Conservation (phyloP, 2,888 invertebrate species). For the Agrochola macilenta region DNA sequence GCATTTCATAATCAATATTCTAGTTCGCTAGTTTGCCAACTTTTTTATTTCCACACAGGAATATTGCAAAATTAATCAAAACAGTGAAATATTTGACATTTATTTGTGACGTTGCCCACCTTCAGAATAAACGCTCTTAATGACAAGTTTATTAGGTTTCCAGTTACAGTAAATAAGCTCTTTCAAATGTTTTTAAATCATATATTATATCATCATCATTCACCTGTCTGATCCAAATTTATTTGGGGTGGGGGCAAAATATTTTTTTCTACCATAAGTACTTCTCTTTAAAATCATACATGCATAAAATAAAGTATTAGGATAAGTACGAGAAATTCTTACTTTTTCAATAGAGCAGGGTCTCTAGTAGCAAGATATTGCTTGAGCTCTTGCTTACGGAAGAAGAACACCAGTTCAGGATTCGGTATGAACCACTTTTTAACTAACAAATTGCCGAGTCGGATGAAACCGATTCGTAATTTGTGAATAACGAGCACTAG, state of each 20-base stretch:
- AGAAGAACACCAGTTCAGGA: constrained; percentile 92
- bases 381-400: constrained; percentile 92
- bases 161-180: not conserved
- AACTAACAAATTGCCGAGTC: constrained; percentile 91
- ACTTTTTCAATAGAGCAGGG: constrained; percentile 91
- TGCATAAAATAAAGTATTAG: not conserved
- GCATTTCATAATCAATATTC: too few species aligned
- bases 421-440: constrained; percentile 92
- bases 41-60: too few species aligned
- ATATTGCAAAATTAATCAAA: too few species aligned
- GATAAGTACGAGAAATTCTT: constrained; percentile 68
- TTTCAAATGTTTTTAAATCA: not conserved
- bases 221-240: too few species aligned
- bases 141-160: not conserved
- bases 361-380: constrained; percentile 88
- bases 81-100: too few species aligned
- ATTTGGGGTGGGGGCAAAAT: not conserved
- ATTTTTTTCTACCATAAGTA: not conserved
- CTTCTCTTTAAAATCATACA: not conserved
- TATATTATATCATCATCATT: not conserved
- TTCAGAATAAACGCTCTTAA: too few species aligned
- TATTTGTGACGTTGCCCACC: too few species aligned
- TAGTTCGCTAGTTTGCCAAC: too few species aligned
- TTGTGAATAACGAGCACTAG: constrained; percentile 90
- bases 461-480: constrained; percentile 90